A percentile compares a stretch with the other conserved stretches of the same genome.
These are phyloP conservation scores for Mola mola DNA, from an alignment of 2,113 vertebrate genomes.

Conservation along the genomic window DNA sequence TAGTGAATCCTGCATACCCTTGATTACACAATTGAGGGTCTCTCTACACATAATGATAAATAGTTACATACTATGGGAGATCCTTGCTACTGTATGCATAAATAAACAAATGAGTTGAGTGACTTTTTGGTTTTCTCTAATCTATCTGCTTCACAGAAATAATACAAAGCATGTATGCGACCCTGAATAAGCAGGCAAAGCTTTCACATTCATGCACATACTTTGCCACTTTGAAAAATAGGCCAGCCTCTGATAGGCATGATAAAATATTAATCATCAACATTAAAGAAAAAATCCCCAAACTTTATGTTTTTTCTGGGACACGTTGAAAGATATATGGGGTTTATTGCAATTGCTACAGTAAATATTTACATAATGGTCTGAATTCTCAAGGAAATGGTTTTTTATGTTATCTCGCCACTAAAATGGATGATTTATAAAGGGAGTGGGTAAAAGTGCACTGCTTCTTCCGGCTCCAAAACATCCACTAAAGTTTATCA, in stretches of 20 bases:
- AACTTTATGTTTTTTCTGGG: slow-evolving; percentile 76
- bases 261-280: slow-evolving; percentile 79
- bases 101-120: slow-evolving; percentile 31
- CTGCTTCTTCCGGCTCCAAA: slow-evolving; percentile 57
- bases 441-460: slow-evolving; percentile 53
- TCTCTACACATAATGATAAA: background rate
- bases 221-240: slow-evolving; percentile 64
- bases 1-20: slow-evolving; percentile 5
- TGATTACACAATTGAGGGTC: background rate
- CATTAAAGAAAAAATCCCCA: slow-evolving; percentile 76
- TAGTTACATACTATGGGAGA: background rate
- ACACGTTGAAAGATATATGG: slow-evolving; percentile 72
- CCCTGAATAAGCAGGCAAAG: slow-evolving; percentile 24
- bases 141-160: slow-evolving; percentile 27
- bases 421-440: slow-evolving; percentile 75
- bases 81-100: slow-evolving; percentile 4
- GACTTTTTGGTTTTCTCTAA: background rate
- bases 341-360: slow-evolving; percentile 74
- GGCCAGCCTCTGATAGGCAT: slow-evolving; percentile 67
- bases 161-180: slow-evolving; percentile 22
- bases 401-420: slow-evolving; percentile 65
- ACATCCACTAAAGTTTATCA: slow-evolving; percentile 66
- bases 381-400: slow-evolving; percentile 72
- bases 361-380: slow-evolving; percentile 79
- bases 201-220: slow-evolving; percentile 28